phyloP scores from a whole-genome alignment of 2,888 invertebrate genomes.

The Beris chalybata region DNA sequence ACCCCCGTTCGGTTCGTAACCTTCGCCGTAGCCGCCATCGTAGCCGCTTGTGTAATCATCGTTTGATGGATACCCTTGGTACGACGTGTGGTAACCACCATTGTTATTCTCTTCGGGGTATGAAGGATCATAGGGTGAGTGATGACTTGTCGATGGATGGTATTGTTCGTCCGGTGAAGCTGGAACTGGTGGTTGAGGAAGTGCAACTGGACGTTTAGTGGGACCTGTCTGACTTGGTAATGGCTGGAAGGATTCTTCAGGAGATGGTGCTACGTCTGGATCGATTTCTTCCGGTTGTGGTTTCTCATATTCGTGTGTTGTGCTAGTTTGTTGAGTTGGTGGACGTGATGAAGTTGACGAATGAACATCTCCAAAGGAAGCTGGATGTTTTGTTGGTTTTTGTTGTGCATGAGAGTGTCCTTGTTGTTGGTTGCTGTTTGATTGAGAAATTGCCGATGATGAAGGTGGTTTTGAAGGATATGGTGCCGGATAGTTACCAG shows the following conservation, averaged over 20 bases:
- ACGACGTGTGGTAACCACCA: neutral
- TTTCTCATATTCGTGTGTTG: neutral
- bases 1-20: too few species aligned
- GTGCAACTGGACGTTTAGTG: neutral
- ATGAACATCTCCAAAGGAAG: too few species aligned
- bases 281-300: constrained; percentile 11
- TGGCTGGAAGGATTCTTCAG: neutral
- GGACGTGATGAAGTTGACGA: too few species aligned
- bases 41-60: neutral
- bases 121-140: too few species aligned
- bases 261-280: constrained; percentile 8
- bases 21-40: neutral
- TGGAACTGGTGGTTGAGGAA: neutral
- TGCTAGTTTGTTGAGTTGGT: too few species aligned
- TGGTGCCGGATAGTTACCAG: too few species aligned
- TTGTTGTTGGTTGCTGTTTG: too few species aligned
- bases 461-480: too few species aligned
- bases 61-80: neutral
- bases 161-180: neutral
- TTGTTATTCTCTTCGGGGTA: neutral
- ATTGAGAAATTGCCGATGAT: too few species aligned
- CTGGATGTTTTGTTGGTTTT: too few species aligned
- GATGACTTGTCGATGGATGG: neutral
- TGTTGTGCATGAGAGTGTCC: too few species aligned
- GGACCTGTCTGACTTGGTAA: neutral